These are phyloP conservation scores for Atta cephalotes DNA, from an alignment of 1,140 invertebrate species.

Conservation along the genomic window DNA sequence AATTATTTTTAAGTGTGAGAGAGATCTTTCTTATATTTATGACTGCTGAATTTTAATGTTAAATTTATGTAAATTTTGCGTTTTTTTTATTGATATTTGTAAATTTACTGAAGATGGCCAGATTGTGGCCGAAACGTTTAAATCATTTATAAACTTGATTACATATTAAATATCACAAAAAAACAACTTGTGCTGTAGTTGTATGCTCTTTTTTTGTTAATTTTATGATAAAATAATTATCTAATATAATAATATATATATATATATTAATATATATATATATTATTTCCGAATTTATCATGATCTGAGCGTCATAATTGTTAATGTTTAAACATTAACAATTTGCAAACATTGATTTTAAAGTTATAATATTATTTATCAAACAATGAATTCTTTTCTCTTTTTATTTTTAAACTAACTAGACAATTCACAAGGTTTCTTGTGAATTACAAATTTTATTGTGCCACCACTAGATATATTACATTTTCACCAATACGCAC, in stretches of 20 bases:
- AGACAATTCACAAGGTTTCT: neutral
- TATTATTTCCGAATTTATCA: neutral
- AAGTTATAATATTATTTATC: neutral
- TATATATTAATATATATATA: neutral
- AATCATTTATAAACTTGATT: no score
- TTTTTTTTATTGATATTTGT: no score
- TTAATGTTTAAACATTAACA: neutral
- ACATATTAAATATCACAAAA: no score
- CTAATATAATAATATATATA: neutral
- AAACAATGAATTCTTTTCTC: neutral
- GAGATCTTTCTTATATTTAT: no score
- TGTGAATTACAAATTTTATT: constrained; percentile 13
- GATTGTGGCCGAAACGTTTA: no score
- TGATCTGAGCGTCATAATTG: neutral
- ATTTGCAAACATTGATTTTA: neutral
- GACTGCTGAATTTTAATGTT: no score
- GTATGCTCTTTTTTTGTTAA: no score
- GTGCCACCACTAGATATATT: constrained; percentile 1
- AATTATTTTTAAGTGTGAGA: no score
- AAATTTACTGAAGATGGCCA: no score
- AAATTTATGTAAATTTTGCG: no score
- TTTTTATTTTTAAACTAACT: neutral
- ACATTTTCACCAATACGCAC: neutral
- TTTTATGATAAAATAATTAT: neutral
- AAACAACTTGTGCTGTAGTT: no score